phyloP scores from a whole-genome alignment of 2,888 invertebrate genomes.

The Monopis laevigella region DNA sequence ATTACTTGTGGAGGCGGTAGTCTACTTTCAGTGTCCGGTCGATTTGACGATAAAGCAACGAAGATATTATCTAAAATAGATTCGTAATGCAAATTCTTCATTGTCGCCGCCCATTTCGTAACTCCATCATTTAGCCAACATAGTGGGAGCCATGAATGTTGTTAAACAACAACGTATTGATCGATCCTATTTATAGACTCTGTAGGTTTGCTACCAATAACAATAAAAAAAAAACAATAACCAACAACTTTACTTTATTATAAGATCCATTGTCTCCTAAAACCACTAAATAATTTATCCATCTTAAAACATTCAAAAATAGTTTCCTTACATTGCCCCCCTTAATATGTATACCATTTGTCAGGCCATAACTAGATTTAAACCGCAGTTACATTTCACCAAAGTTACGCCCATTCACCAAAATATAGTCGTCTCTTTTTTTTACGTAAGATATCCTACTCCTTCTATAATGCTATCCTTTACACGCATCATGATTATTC shows the following conservation, averaged over 20 bases:
- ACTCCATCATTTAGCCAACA: too few species aligned
- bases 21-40: too few species aligned
- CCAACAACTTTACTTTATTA: conserved; percentile 67
- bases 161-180: too few species aligned
- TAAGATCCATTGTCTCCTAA: conserved; percentile 64
- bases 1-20: too few species aligned
- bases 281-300: conserved; percentile 65
- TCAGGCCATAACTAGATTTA: conserved; percentile 67
- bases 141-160: too few species aligned
- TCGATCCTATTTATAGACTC: too few species aligned
- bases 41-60: too few species aligned
- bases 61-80: too few species aligned
- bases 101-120: too few species aligned
- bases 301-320: conserved; percentile 69
- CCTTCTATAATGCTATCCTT: conserved; percentile 1
- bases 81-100: too few species aligned
- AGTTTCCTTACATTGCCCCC: conserved; percentile 67
- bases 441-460: background rate
- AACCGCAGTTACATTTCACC: conserved; percentile 50
- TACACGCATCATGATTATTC: background rate
- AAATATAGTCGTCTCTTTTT: conserved; percentile 28
- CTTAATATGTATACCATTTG: conserved; percentile 67
- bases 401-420: conserved; percentile 42
- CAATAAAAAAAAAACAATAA: too few species aligned
- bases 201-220: too few species aligned